Evolutionary conservation across 2,113 vertebrate species (phyloP).

Genomic region (Rattus rattus): DNA sequence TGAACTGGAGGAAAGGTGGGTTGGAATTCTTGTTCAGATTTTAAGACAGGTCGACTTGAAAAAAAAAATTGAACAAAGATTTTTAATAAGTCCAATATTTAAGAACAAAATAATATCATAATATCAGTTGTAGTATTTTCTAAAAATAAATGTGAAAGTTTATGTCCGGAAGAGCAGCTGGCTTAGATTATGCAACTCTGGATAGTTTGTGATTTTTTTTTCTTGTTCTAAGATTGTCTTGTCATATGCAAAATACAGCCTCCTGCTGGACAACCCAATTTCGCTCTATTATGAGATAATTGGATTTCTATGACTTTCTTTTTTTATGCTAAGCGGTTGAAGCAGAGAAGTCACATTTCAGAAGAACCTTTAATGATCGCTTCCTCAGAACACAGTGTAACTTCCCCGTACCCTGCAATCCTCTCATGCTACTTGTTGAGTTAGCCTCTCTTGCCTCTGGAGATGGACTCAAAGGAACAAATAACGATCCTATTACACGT

Average conservation of each 20-base stretch:
- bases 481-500: not conserved
- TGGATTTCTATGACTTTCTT: not conserved
- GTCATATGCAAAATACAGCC: not conserved
- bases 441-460: not conserved
- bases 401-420: too few relatives aligned
- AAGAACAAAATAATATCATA: not conserved
- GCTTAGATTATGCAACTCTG: not conserved
- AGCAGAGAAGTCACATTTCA: not conserved
- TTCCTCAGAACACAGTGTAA: not conserved
- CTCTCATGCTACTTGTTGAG: not conserved
- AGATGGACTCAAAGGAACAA: not conserved
- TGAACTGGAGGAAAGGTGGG: rapidly evolving
- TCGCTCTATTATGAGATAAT: not conserved
- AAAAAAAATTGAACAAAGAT: not conserved
- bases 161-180: not conserved
- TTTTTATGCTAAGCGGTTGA: not conserved
- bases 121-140: not conserved
- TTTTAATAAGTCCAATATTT: not conserved
- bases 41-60: not conserved
- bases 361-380: not conserved
- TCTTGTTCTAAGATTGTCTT: not conserved
- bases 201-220: not conserved
- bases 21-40: not conserved
- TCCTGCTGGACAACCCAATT: not conserved
- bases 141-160: not conserved